Conservation (phyloP, 2,888 invertebrate genomes). For the Cyaniris semiargus region DNA sequence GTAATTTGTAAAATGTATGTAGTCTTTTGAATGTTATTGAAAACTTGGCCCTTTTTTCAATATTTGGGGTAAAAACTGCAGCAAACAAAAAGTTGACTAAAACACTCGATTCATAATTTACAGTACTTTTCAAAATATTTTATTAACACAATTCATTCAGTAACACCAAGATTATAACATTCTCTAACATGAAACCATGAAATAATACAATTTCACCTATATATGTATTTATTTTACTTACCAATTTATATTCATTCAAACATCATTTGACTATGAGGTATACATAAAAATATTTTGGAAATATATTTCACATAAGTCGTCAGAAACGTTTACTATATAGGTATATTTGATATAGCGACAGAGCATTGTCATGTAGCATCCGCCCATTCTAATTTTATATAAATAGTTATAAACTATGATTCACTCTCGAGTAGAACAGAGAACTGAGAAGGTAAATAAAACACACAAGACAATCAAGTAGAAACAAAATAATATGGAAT, state of each 20-base stretch:
- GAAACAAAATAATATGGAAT: slow-evolving; percentile 88
- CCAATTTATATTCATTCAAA: slow-evolving; percentile 80
- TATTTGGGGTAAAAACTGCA: slow-evolving; percentile 14
- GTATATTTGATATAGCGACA: slow-evolving; percentile 58
- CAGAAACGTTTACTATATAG: slow-evolving; percentile 63
- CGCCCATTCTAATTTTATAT: slow-evolving; percentile 52
- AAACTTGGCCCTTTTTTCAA: not conserved
- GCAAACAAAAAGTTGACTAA: slow-evolving; percentile 51
- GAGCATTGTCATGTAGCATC: slow-evolving; percentile 66
- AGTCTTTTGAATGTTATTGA: not conserved
- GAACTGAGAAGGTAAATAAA: slow-evolving; percentile 72
- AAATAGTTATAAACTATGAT: slow-evolving; percentile 51
- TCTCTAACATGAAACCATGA: slow-evolving; percentile 81
- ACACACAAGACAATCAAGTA: slow-evolving; percentile 74
- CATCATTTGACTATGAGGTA: slow-evolving; percentile 79
- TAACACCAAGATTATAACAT: slow-evolving; percentile 82
- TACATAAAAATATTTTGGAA: slow-evolving; percentile 75
- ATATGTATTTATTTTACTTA: slow-evolving; percentile 69
- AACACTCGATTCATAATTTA: slow-evolving; percentile 72
- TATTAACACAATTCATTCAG: slow-evolving; percentile 82
- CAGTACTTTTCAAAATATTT: slow-evolving; percentile 80
- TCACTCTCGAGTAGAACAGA: slow-evolving; percentile 57
- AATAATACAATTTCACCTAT: slow-evolving; percentile 77
- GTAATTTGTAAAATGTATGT: too few relatives aligned
- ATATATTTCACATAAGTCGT: slow-evolving; percentile 68